Percentiles rank a stretch among this genome's conserved stretches.
These are phyloP conservation scores for Petrocephalus schoutedeni DNA, from an alignment of 2,797 vertebrate species.

Conservation along the genomic window DNA sequence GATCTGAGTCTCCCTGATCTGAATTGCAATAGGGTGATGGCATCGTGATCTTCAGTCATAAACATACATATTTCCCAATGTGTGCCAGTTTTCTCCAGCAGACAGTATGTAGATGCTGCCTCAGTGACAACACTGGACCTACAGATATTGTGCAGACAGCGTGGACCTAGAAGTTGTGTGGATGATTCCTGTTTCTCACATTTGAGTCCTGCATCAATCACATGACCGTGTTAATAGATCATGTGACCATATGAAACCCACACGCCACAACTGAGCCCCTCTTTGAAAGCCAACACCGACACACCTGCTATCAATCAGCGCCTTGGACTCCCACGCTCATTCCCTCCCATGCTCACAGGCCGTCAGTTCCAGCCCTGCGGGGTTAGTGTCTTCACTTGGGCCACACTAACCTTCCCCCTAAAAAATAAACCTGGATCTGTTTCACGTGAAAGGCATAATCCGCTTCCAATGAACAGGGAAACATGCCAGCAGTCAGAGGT, in stretches of 20 bases:
- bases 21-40: neutral
- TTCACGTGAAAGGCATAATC: constrained; percentile 43
- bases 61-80: neutral
- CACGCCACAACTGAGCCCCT: neutral
- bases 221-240: neutral
- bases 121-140: neutral
- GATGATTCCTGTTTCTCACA: neutral
- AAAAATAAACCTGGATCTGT: neutral
- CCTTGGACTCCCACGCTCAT: neutral
- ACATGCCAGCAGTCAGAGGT: neutral
- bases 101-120: neutral
- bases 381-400: neutral
- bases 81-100: neutral
- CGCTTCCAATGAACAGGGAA: neutral
- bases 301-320: neutral
- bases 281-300: neutral
- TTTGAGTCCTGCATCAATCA: neutral
- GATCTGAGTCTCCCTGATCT: neutral
- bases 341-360: neutral
- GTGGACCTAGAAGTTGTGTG: neutral
- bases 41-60: neutral
- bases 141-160: neutral
- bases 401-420: neutral
- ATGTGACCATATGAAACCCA: neutral
- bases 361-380: neutral